Percentiles rank a stretch among this genome's conserved stretches.
phyloP scores from a whole-genome alignment of 2,113 vertebrate genomes.

The Thomomys bottae region DNA sequence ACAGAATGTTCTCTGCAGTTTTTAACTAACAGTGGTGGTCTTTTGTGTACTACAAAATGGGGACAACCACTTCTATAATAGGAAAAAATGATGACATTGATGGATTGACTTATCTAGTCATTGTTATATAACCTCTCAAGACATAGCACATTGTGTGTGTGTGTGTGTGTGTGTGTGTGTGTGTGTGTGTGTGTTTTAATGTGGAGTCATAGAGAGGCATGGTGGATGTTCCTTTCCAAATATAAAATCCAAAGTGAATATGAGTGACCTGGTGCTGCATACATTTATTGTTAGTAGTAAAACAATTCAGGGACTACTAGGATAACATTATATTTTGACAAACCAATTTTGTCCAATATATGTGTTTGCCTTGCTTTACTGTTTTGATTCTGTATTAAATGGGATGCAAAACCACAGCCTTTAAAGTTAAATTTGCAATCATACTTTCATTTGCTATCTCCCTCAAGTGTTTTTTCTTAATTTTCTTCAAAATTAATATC shows the following conservation, averaged over 20 bases:
- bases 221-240: constrained; percentile 30
- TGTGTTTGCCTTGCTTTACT: background rate
- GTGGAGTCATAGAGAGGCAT: background rate
- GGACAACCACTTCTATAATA: constrained; percentile 31
- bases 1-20: constrained; percentile 5
- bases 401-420: background rate
- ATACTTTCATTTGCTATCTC: background rate
- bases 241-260: background rate
- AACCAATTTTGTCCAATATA: background rate
- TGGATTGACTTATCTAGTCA: constrained; percentile 9
- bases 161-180: too few species aligned
- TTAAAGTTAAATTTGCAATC: background rate
- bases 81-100: constrained; percentile 40
- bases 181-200: too few species aligned
- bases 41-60: constrained; percentile 43
- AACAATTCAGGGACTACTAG: background rate
- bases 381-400: background rate
- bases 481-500: background rate
- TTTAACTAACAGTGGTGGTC: constrained; percentile 9
- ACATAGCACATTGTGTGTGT: background rate
- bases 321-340: background rate
- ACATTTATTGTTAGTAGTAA: constrained; percentile 1
- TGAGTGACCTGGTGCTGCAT: background rate
- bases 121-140: background rate
- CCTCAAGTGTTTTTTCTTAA: background rate